Conservation (phyloP, 2,113 vertebrate species). For the Monopterus albus region DNA sequence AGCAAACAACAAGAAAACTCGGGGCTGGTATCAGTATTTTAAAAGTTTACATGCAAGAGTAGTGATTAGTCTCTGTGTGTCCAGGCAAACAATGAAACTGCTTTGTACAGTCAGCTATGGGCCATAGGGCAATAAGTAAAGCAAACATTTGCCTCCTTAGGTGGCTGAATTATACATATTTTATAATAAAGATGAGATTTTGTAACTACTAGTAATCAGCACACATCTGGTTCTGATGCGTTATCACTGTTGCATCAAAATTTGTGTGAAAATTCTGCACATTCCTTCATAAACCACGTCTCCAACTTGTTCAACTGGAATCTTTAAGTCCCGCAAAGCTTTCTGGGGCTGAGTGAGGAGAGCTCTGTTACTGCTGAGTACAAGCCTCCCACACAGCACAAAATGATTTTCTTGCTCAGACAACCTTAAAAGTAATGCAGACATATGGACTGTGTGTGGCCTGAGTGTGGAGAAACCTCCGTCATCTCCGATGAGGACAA, state of each 20-base stretch:
- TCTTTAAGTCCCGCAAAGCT: no score
- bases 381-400: constrained; percentile 50
- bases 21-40: not conserved
- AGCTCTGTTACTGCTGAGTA: constrained; percentile 21
- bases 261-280: no score
- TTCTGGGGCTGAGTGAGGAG: constrained; percentile 19
- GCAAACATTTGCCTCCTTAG: no score
- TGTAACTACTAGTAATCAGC: no score
- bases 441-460: constrained; percentile 28
- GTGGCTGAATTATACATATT: not conserved
- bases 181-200: not conserved
- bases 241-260: no score
- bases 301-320: no score
- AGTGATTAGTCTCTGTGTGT: not conserved
- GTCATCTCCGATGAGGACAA: constrained; percentile 20
- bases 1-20: not conserved
- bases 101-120: not conserved
- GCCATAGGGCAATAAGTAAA: no score
- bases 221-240: no score
- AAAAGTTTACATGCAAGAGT: not conserved
- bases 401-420: constrained; percentile 39
- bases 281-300: not conserved
- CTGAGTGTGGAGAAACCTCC: constrained; percentile 7
- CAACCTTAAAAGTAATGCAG: constrained; percentile 35
- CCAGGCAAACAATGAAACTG: not conserved